Percentiles rank a stretch among this genome's conserved stretches.
Evolutionary conservation across 2,113 vertebrate genomes (phyloP).

Genomic region (Heloderma charlesbogerti): DNA sequence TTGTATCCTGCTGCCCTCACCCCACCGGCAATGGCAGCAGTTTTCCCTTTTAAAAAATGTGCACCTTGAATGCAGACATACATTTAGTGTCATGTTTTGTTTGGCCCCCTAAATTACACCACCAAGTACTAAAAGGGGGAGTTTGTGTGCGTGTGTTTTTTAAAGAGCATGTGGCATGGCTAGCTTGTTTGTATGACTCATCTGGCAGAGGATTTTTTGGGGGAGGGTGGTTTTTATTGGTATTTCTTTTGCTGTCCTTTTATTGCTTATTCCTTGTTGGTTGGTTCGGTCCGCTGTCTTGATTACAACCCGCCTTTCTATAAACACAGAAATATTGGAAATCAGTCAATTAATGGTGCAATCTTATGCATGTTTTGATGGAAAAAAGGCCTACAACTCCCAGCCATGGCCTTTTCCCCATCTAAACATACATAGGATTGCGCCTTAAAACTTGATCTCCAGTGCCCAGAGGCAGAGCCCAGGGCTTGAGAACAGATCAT

Average conservation of each 20-base stretch:
- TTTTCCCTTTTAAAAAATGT: no score
- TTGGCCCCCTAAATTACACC: not conserved
- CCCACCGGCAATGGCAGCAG: no score
- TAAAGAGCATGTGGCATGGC: not conserved
- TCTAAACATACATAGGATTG: no score
- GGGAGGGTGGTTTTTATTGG: no score
- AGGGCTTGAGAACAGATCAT: fast-evolving
- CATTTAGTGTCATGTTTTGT: not conserved
- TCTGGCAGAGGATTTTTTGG: not conserved
- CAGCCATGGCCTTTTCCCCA: no score
- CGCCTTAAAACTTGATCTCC: no score
- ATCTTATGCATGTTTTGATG: no score
- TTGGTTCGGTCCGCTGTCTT: not conserved
- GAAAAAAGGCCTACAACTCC: no score
- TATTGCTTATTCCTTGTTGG: not conserved
- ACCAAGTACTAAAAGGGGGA: not conserved
- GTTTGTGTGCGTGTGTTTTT: no score
- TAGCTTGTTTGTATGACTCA: not conserved
- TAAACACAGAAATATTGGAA: not conserved
- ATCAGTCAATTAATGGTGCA: not conserved
- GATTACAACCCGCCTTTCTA: not conserved
- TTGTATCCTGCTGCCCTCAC: no score
- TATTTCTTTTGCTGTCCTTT: not conserved
- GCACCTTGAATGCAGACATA: no score
- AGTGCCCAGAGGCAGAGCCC: not conserved